Conservation (phyloP, 2,797 vertebrate genomes). For the Cuniculus paca region DNA sequence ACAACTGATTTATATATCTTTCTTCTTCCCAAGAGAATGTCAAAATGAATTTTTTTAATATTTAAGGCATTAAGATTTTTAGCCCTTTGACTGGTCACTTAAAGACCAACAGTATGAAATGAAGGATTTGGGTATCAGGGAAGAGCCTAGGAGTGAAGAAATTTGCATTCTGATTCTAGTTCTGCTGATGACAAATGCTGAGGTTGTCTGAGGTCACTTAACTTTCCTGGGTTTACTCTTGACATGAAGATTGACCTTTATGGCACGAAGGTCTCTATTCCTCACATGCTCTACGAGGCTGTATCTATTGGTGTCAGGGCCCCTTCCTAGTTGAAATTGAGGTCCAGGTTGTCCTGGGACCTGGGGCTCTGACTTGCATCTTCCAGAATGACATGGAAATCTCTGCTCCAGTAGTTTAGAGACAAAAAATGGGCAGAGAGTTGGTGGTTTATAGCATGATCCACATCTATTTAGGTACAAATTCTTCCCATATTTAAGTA, state of each 20-base stretch:
- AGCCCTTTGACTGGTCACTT: not conserved
- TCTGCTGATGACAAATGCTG: not conserved
- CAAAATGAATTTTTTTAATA: not conserved
- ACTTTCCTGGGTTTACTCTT: not conserved
- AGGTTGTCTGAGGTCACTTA: not conserved
- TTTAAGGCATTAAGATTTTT: not conserved
- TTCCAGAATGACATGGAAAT: not conserved
- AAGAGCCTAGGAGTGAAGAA: not conserved
- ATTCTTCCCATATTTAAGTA: not conserved
- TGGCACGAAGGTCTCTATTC: not conserved
- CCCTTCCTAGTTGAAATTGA: not conserved
- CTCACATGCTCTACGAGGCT: not conserved
- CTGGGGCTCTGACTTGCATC: not conserved
- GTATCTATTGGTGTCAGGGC: not conserved
- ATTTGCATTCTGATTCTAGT: not conserved
- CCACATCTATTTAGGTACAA: not conserved
- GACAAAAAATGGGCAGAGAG: not conserved
- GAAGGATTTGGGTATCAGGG: not conserved
- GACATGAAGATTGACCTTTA: not conserved
- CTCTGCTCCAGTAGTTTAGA: not conserved
- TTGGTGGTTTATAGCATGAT: not conserved
- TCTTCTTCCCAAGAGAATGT: not conserved
- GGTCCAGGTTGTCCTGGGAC: not conserved
- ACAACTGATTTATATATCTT: not conserved
- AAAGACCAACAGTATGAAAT: not conserved